These are phyloP conservation scores for Pampus argenteus DNA, from an alignment of 2,797 vertebrate genomes.

Conservation along the genomic window DNA sequence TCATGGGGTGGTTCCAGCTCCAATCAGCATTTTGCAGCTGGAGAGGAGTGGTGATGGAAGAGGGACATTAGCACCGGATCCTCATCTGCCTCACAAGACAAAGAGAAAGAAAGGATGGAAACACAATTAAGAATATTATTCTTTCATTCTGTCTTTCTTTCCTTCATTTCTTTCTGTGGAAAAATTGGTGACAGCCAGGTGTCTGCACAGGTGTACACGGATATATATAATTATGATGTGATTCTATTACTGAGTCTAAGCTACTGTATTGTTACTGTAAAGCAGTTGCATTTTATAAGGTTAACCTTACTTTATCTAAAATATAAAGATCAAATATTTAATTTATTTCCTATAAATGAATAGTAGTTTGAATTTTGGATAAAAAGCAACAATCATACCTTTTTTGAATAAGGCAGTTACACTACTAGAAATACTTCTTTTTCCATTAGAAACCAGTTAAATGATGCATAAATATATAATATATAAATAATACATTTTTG, in stretches of 20 bases:
- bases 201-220: conserved; percentile 13
- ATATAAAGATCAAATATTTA: no score
- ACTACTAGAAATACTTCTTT: no score
- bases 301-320: no score
- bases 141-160: conserved; percentile 21
- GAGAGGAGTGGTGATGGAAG: conserved; percentile 77
- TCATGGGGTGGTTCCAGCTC: conserved; percentile 69
- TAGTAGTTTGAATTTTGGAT: background rate
- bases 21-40: conserved; percentile 80
- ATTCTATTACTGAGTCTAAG: background rate
- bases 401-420: background rate
- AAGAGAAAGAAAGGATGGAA: conserved; percentile 46
- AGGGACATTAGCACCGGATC: conserved; percentile 76
- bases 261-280: no score
- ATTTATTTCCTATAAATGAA: no score
- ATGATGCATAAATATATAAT: no score
- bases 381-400: background rate
- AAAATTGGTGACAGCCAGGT: conserved; percentile 2
- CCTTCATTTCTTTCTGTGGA: background rate
- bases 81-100: conserved; percentile 68
- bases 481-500: background rate
- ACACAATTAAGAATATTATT: conserved; percentile 65
- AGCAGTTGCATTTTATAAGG: no score
- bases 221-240: background rate
- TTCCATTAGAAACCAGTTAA: background rate